Percentiles rank a stretch among this genome's conserved stretches.
phyloP scores from a whole-genome alignment of 1,140 invertebrate genomes.

The Choristoneura fumiferana region DNA sequence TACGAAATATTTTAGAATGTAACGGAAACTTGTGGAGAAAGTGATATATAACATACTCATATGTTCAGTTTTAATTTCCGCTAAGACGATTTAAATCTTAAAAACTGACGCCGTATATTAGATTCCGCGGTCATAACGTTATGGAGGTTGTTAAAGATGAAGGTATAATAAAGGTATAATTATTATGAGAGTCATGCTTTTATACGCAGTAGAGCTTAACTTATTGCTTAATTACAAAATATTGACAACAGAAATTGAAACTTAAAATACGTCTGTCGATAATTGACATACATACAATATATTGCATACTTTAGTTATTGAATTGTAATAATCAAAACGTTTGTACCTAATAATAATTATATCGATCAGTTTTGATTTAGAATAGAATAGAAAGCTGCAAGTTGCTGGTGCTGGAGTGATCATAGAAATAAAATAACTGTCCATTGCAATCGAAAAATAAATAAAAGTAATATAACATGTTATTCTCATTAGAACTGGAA shows the following conservation, averaged over 20 bases:
- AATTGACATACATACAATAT: too few relatives aligned
- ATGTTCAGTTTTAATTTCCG: constrained; percentile 60
- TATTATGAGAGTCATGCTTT: not conserved
- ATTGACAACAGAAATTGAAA: not conserved
- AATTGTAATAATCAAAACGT: too few relatives aligned
- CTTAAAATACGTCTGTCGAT: constrained; percentile 14
- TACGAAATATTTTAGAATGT: constrained; percentile 51
- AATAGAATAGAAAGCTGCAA: too few relatives aligned
- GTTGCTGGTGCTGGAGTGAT: too few relatives aligned
- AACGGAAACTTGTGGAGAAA: constrained; percentile 61
- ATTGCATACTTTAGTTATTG: too few relatives aligned
- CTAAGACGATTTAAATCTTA: constrained; percentile 29
- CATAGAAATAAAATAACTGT: too few relatives aligned
- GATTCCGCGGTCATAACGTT: not conserved
- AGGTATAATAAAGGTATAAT: too few relatives aligned
- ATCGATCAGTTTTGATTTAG: too few relatives aligned
- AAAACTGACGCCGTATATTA: constrained; percentile 13
- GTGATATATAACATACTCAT: constrained; percentile 60
- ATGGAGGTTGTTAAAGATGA: not conserved
- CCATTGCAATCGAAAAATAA: too few relatives aligned
- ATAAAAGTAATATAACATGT: too few relatives aligned
- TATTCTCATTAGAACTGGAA: too few relatives aligned
- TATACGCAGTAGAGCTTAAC: not conserved
- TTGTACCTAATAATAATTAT: too few relatives aligned
- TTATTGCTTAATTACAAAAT: not conserved